These are phyloP conservation scores for Rhynchomys soricoides DNA, from an alignment of 2,113 vertebrate species.

Conservation along the genomic window DNA sequence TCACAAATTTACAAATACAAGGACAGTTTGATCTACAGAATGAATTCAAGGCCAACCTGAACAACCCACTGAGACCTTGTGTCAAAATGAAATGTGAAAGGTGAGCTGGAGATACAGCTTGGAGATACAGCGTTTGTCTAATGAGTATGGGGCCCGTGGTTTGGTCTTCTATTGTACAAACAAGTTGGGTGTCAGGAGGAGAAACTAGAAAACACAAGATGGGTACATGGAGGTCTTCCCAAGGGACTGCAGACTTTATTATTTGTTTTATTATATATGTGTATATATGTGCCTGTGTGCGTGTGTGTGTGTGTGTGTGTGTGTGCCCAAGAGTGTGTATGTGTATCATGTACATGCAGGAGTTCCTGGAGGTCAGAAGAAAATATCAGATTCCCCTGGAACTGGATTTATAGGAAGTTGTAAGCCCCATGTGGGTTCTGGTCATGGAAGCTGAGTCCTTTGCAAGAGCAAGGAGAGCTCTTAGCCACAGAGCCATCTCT, in stretches of 20 bases:
- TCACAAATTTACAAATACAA: background rate
- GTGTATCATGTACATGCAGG: background rate
- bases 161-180: background rate
- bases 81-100: background rate
- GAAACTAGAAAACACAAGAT: accelerated
- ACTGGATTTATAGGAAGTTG: background rate
- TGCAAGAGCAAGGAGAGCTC: background rate
- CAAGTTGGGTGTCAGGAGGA: background rate
- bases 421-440: background rate
- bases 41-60: background rate
- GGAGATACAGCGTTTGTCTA: background rate
- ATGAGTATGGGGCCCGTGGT: background rate
- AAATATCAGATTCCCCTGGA: background rate
- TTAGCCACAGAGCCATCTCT: background rate
- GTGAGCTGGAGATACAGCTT: background rate
- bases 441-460: background rate
- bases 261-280: background rate
- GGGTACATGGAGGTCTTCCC: background rate
- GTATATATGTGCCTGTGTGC: background rate
- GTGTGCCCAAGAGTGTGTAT: background rate
- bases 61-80: background rate
- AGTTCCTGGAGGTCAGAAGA: background rate
- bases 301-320: background rate
- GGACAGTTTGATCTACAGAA: background rate
- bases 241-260: background rate